Conservation (phyloP, 2,113 vertebrate genomes). For the Seriola aureovittata region DNA sequence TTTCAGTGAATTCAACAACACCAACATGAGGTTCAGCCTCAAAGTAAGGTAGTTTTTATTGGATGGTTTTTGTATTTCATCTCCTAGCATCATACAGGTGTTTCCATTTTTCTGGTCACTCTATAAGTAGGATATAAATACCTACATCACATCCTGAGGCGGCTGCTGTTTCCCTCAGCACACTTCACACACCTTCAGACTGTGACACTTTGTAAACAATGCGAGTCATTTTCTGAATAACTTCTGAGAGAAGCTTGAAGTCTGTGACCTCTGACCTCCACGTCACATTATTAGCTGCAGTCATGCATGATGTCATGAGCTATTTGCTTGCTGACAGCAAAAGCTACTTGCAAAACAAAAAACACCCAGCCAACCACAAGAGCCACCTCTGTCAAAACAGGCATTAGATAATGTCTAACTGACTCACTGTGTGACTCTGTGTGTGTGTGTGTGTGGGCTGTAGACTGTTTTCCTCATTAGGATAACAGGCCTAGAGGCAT, state of each 20-base stretch:
- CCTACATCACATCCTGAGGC: too few species aligned
- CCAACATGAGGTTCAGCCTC: too few species aligned
- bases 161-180: too few species aligned
- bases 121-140: too few species aligned
- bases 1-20: too few species aligned
- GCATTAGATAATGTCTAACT: slow-evolving; percentile 55
- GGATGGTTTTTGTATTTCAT: too few species aligned
- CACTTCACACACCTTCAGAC: not conserved
- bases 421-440: slow-evolving; percentile 14
- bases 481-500: not conserved
- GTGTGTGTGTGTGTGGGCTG: not conserved
- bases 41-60: not conserved
- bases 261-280: slow-evolving; percentile 4
- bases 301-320: slow-evolving; percentile 38
- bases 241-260: not conserved
- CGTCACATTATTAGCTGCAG: slow-evolving; percentile 21
- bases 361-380: slow-evolving; percentile 17
- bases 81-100: not conserved
- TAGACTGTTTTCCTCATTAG: not conserved
- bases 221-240: not conserved
- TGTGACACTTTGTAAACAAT: too few species aligned
- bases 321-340: slow-evolving; percentile 25
- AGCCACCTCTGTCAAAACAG: slow-evolving; percentile 50
- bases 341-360: slow-evolving; percentile 31
- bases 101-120: not conserved